Evolutionary conservation across 1,140 invertebrate genomes (phyloP), one percentile per base, ranked within the genome.

Genomic region (Drosophila melanica): DNA sequence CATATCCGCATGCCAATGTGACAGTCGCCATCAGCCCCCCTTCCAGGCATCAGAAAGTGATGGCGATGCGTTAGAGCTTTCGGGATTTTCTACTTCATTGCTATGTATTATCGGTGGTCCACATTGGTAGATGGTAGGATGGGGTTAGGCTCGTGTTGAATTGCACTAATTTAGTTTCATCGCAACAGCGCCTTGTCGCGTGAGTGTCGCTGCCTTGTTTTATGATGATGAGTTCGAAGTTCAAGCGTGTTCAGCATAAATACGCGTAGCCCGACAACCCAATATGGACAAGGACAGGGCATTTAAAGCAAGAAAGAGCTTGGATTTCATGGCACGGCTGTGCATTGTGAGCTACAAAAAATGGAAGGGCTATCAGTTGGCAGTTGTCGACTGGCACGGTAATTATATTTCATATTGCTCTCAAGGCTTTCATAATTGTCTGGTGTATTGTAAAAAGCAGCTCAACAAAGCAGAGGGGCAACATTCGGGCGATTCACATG

Each of bases 151-250:
- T 79, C 75, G 66, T 82, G 67, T 82, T 71, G 53, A 89, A 87
- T 84, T 75, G 79, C 77, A 80, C 77, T 85, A 90, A 89, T 89
- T 89, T 89, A 41, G 70, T 82, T 79, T 47, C 44, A 42, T 39
- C 14, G 48, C 35, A n/a, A 20, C 18, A 42, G 23, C 63, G 63
- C 58, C 75, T 58, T 69, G 30, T 33, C 30, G 30, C 33, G 33
- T 10, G 33, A 35, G 33, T 9, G 33, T 35, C 33, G 33, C 64
- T 85, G 81, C 74, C 71, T 65, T 71, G 85, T 89, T 89, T 89
- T 89, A 89, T 84, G 85, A 70, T 89, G 84, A 89, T 89, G 84
- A 89, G 84, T 80, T 89, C 85, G 82, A 72, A 89, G 84, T 89
- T 87, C 79, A 77, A 68, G 79, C 77, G 66, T 84, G 85, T 73